phyloP scores from a whole-genome alignment of 2,113 vertebrate species.

The Bostrychus sinensis region DNA sequence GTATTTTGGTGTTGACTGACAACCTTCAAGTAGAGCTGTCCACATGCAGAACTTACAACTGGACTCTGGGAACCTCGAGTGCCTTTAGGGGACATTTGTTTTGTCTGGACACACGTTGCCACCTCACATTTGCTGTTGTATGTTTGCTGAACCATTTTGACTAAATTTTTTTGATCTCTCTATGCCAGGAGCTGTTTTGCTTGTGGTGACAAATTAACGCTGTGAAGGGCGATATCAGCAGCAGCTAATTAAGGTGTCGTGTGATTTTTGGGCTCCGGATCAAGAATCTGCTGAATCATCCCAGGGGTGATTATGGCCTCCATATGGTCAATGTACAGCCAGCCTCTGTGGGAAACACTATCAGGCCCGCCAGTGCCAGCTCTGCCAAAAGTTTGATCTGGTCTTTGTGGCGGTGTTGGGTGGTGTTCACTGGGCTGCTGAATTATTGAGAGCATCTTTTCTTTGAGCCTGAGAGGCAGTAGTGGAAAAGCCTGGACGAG shows the following conservation, averaged over 20 bases:
- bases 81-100: too few species aligned
- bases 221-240: slow-evolving; percentile 72
- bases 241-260: slow-evolving; percentile 81
- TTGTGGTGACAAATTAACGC: slow-evolving; percentile 62
- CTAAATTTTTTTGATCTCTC: slow-evolving; percentile 29
- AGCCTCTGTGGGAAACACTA: slow-evolving; percentile 74
- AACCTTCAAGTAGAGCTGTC: too few species aligned
- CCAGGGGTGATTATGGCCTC: slow-evolving; percentile 80
- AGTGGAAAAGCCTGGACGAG: slow-evolving; percentile 78
- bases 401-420: slow-evolving; percentile 76
- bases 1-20: too few species aligned
- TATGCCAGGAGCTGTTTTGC: slow-evolving; percentile 61
- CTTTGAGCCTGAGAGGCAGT: slow-evolving; percentile 74
- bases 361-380: slow-evolving; percentile 52
- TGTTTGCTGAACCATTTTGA: slow-evolving; percentile 28
- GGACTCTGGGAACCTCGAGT: too few species aligned
- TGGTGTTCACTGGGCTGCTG: slow-evolving; percentile 77
- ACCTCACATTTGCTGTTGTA: slow-evolving; percentile 34
- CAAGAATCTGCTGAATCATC: slow-evolving; percentile 81
- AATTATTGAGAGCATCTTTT: slow-evolving; percentile 88
- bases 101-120: too few species aligned
- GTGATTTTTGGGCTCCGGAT: slow-evolving; percentile 81
- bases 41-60: too few species aligned
- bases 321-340: slow-evolving; percentile 82
- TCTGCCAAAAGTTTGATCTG: slow-evolving; percentile 81